Evolutionary conservation across 2,113 vertebrate genomes (phyloP).

Genomic region (Calidris pugnax): DNA sequence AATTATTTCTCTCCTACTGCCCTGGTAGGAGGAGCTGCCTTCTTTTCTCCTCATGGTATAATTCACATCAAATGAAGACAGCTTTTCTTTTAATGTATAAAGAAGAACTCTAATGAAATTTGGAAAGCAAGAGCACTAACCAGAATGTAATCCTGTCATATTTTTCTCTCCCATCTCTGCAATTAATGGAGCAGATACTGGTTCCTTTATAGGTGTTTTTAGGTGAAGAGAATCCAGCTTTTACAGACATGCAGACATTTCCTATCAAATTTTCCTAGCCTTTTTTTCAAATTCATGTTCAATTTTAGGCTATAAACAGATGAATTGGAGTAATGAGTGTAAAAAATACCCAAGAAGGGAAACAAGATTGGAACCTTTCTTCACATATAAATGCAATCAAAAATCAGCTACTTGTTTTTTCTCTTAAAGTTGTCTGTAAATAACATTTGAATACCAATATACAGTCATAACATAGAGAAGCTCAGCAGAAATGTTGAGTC

Average conservation of each 20-base stretch:
- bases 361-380: background rate
- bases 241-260: background rate
- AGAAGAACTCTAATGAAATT: background rate
- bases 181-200: background rate
- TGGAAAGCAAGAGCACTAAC: background rate
- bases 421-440: background rate
- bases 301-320: background rate
- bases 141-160: background rate
- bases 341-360: background rate
- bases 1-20: background rate
- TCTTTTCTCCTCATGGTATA: background rate
- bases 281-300: background rate
- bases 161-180: background rate
- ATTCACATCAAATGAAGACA: background rate
- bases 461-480: background rate
- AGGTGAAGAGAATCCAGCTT: background rate
- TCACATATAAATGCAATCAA: background rate
- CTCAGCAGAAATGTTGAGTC: background rate
- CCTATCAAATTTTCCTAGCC: background rate
- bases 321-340: background rate
- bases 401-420: background rate
- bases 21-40: background rate
- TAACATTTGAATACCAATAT: background rate
- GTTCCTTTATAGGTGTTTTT: background rate
- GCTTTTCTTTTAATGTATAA: background rate